Conservation (phyloP, 2,797 vertebrate species). For the Notoglanidium macrostoma region DNA sequence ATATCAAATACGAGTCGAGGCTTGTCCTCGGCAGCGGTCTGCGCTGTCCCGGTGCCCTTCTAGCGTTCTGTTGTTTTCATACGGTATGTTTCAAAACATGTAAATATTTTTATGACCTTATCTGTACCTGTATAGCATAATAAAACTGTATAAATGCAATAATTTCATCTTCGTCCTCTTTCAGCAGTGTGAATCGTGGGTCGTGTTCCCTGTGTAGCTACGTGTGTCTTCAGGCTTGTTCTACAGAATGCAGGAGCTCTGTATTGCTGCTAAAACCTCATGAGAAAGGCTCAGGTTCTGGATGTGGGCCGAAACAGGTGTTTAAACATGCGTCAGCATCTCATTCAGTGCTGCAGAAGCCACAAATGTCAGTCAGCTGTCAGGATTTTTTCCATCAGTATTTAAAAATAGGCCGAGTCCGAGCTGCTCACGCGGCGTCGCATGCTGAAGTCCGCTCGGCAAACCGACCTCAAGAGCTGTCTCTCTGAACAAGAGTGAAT, state of each 20-base stretch:
- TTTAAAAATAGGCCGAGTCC: not conserved
- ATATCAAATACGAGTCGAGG: no score
- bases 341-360: not conserved
- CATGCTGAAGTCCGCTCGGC: not conserved
- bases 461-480: not conserved
- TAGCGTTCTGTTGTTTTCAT: not conserved
- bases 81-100: not conserved
- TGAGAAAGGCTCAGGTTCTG: not conserved
- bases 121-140: not conserved
- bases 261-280: not conserved
- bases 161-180: not conserved
- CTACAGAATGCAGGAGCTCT: not conserved
- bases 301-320: not conserved
- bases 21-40: no score
- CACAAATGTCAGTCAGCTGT: conserved; percentile 10
- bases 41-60: no score
- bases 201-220: not conserved
- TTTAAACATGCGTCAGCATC: not conserved
- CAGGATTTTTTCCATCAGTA: conserved; percentile 37
- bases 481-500: not conserved
- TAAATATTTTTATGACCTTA: not conserved
- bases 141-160: not conserved
- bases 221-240: not conserved
- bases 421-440: not conserved
- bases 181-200: not conserved